These are phyloP conservation scores for Bettongia penicillata DNA, from an alignment of 2,113 vertebrate species.

Conservation along the genomic window DNA sequence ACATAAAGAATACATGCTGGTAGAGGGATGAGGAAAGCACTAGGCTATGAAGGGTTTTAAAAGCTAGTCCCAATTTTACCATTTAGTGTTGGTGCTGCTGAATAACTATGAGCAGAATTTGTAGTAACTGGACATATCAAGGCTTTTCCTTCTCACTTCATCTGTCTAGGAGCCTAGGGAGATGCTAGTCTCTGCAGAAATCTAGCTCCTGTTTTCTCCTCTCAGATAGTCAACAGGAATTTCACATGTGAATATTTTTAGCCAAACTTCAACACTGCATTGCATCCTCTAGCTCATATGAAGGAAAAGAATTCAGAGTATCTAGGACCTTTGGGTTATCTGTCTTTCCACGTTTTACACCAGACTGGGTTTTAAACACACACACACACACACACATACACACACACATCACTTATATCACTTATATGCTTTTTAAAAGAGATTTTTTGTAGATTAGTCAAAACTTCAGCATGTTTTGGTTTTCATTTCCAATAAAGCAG, in stretches of 20 bases:
- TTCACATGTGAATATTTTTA: not conserved
- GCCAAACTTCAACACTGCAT: not conserved
- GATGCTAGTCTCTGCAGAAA: constrained; percentile 22
- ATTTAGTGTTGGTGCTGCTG: not conserved
- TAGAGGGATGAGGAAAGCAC: not conserved
- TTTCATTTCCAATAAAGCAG: not conserved
- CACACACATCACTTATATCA: too few relatives aligned
- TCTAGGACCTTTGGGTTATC: not conserved
- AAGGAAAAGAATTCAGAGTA: not conserved
- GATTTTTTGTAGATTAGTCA: not conserved
- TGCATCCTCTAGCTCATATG: not conserved
- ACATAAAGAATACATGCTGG: not conserved
- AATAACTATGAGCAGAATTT: constrained; percentile 28
- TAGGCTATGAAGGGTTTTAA: not conserved
- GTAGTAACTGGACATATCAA: not conserved
- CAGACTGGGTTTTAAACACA: not conserved
- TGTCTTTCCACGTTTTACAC: not conserved
- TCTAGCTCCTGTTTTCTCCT: not conserved
- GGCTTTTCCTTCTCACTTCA: constrained; percentile 51
- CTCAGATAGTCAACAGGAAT: not conserved
- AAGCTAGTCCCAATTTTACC: not conserved
- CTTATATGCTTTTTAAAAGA: not conserved
- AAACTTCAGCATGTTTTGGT: not conserved
- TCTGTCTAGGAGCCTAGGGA: constrained; percentile 57
- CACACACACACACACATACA: too few relatives aligned